Base-by-base conservation (phyloP, 1,140 invertebrate genomes). In the Ganaspis sp. region DNA sequence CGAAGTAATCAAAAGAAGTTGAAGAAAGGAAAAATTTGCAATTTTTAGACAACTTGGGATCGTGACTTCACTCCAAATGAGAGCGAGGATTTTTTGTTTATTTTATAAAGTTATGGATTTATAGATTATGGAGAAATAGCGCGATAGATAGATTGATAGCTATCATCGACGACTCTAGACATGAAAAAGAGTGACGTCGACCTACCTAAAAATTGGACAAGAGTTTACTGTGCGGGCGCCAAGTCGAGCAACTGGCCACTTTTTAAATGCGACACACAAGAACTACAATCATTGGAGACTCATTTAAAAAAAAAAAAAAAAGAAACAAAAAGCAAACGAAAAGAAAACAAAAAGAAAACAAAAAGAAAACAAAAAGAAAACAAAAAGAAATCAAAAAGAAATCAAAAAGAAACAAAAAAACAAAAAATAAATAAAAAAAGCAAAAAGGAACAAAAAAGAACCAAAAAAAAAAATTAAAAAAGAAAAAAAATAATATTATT, bases 151-250 rank as follows among this genome's bases (percentile, higher is more conserved):
- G 83, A 87, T 86, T 88, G 84, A 87, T 49, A 49, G 83, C 85
- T 89, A 88, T 79, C 77, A 81, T 81, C 87, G 75, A 87, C 83
- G 81, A 85, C 58, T 72, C 73, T 74, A 75, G 21, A 70, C 29
- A 38, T 74, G 53, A 64, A 40, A 49, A 74, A 77, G 80, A 81
- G 23, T 76, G 75, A 84, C 82, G 81, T 76, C 83, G 84, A 86
- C 80, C 83, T 90, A 89, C 75, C 88, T 90, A 90, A 90, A 83
- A 89, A 90, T 88, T 91, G 89, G 89, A 90, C 90, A 91, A 90
- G 90, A 90, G 87, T 90, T 64, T 89, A 90, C 88, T 90, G 90
- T 90, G 89, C 87, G 89, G 90, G 88, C 87, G 88, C 88, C 89
- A 90, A 89, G 85, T 83, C 75, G 78, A 85, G 81, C 78, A 83